Conservation (phyloP, 2,888 invertebrate species). For the Mermis nigrescens region DNA sequence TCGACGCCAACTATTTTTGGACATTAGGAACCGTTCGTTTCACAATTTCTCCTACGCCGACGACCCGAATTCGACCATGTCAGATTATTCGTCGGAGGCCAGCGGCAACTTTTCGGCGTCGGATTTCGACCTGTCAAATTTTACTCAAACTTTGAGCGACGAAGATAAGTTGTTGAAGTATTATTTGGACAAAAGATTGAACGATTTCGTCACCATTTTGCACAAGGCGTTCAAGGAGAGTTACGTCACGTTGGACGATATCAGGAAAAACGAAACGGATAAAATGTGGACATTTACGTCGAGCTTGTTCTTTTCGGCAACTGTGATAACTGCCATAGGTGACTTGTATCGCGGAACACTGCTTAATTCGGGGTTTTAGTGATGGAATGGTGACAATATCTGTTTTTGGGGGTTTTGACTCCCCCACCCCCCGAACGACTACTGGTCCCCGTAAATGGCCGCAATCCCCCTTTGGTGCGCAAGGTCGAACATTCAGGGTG, state of each 20-base stretch:
- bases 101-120: neutral
- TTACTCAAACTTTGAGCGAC: neutral
- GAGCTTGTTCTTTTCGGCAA: slow-evolving; percentile 31
- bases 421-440: too few species aligned
- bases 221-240: slow-evolving; percentile 6
- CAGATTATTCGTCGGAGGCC: neutral
- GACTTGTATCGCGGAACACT: too few species aligned
- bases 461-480: too few species aligned
- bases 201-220: slow-evolving; percentile 3
- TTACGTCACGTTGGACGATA: slow-evolving; percentile 9
- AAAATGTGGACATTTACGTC: slow-evolving; percentile 27
- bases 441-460: too few species aligned
- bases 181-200: neutral
- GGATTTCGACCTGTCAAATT: neutral
- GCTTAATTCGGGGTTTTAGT: too few species aligned
- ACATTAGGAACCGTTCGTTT: neutral
- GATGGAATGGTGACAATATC: too few species aligned
- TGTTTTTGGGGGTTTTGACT: too few species aligned
- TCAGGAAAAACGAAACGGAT: slow-evolving; percentile 3
- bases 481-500: too few species aligned
- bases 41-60: too few species aligned
- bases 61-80: neutral
- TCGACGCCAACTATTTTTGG: neutral
- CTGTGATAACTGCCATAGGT: slow-evolving; percentile 32
- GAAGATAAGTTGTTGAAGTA: neutral